Evolutionary conservation across 2,888 invertebrate genomes (phyloP).

Genomic region (Helicoverpa assulta): DNA sequence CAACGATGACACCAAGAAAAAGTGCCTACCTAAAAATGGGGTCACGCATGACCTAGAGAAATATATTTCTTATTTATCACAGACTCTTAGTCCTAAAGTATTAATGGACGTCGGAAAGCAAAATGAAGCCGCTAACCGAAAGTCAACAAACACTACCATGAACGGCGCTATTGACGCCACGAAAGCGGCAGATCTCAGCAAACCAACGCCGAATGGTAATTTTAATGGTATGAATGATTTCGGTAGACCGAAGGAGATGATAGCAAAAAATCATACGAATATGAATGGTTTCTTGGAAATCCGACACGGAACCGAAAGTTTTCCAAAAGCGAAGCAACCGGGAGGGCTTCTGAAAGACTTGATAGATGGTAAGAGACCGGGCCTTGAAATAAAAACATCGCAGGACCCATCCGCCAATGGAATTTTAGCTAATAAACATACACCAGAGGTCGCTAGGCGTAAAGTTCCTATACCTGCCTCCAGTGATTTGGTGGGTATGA

Average conservation of each 20-base stretch:
- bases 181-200: constrained; percentile 74
- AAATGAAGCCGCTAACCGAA: constrained; percentile 69
- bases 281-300: constrained; percentile 85
- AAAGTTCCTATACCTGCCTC: constrained; percentile 80
- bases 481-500: constrained; percentile 70
- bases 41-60: constrained; percentile 87
- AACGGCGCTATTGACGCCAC: constrained; percentile 68
- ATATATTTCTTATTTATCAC: constrained; percentile 87
- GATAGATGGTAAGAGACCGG: constrained; percentile 76
- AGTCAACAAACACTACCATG: constrained; percentile 62
- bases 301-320: constrained; percentile 74
- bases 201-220: constrained; percentile 67
- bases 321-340: constrained; percentile 72
- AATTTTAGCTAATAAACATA: constrained; percentile 65
- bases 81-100: constrained; percentile 87
- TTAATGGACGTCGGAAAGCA: constrained; percentile 84
- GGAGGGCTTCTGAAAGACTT: constrained; percentile 76
- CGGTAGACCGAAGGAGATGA: constrained; percentile 74
- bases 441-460: constrained; percentile 65
- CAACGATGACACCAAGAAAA: constrained; percentile 83
- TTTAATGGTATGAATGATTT: constrained; percentile 77
- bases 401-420: constrained; percentile 84
- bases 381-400: constrained; percentile 69
- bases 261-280: constrained; percentile 74
- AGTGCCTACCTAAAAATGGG: constrained; percentile 86